Percentiles rank a stretch among this genome's conserved stretches.
These are phyloP conservation scores for Scolanthus callimorphus DNA, from an alignment of 92 coral and sea anemone species.

Conservation along the genomic window DNA sequence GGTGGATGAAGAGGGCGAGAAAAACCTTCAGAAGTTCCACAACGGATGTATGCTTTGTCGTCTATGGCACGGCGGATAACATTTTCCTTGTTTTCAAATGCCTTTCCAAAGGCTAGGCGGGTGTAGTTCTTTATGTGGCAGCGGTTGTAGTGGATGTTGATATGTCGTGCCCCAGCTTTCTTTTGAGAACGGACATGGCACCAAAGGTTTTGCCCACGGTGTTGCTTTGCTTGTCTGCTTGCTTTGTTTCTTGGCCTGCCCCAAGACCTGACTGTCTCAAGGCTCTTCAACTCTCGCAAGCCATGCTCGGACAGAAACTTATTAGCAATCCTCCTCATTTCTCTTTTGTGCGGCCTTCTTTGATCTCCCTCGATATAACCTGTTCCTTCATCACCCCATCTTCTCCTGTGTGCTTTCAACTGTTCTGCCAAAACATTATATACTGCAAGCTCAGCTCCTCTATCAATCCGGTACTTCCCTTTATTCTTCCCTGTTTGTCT, in stretches of 20 bases:
- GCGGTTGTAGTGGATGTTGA: too few species aligned
- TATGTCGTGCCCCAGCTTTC: too few species aligned
- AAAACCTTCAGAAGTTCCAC: slow-evolving; percentile 57
- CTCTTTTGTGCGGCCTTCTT: slow-evolving; percentile 21
- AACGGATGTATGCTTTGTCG: too few species aligned
- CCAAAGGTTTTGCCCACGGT: slow-evolving; percentile 46
- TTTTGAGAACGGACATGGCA: slow-evolving; percentile 27
- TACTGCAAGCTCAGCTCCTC: slow-evolving; percentile 36
- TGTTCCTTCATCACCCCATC: slow-evolving; percentile 57
- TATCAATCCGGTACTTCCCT: slow-evolving; percentile 19
- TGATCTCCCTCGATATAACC: slow-evolving; percentile 33
- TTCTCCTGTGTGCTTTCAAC: too few species aligned
- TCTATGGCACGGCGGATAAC: slow-evolving; percentile 23
- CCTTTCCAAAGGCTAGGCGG: slow-evolving; percentile 43
- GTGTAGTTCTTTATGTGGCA: too few species aligned
- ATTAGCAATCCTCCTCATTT: slow-evolving; percentile 47
- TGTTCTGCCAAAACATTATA: slow-evolving; percentile 28
- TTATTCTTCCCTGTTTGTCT: slow-evolving; percentile 22
- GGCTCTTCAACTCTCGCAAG: slow-evolving; percentile 11
- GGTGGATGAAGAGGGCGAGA: slow-evolving; percentile 44
- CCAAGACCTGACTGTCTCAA: slow-evolving; percentile 52
- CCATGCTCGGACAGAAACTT: slow-evolving; percentile 22
- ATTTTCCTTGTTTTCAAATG: not conserved
- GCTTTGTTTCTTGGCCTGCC: slow-evolving; percentile 30
- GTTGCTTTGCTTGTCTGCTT: slow-evolving; percentile 41